Percentiles rank a stretch among this genome's conserved stretches.
Conservation (phyloP, 2,797 vertebrate species). For the Momotus momota region DNA sequence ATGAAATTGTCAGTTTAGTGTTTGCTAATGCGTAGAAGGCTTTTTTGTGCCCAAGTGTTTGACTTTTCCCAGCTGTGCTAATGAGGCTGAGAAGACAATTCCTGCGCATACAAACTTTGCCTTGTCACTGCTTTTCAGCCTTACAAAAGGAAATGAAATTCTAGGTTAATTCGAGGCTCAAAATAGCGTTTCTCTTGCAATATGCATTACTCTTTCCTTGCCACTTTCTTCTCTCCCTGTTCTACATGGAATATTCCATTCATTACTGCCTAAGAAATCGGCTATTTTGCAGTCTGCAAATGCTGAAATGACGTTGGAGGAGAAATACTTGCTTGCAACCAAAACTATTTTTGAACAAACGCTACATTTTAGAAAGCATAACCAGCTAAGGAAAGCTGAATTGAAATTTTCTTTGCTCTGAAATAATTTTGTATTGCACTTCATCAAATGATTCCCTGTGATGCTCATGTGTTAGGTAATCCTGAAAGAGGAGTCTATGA, state of each 20-base stretch:
- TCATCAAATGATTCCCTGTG: constrained; percentile 79
- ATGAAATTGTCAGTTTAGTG: neutral
- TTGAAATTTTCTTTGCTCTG: constrained; percentile 61
- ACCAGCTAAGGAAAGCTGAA: constrained; percentile 62
- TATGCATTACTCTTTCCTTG: constrained; percentile 59
- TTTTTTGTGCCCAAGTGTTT: neutral
- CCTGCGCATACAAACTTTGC: neutral
- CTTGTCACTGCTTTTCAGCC: constrained; percentile 33
- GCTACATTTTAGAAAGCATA: constrained; percentile 49
- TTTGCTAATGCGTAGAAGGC: neutral
- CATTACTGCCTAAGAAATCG: constrained; percentile 80
- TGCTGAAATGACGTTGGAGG: constrained; percentile 75
- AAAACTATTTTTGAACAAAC: constrained; percentile 59
- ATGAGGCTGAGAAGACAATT: constrained; percentile 35
- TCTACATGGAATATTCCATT: constrained; percentile 83
- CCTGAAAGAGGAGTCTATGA: constrained; percentile 75
- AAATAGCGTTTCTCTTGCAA: constrained; percentile 66
- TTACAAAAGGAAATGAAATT: constrained; percentile 62
- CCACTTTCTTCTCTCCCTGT: constrained; percentile 74
- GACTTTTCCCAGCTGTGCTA: neutral
- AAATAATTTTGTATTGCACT: constrained; percentile 75
- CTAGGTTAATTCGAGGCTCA: constrained; percentile 66
- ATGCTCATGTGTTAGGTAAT: constrained; percentile 71
- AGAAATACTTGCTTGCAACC: constrained; percentile 72
- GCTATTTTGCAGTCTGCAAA: constrained; percentile 79